These are phyloP conservation scores for Argyrosomus regius DNA, from an alignment of 2,797 vertebrate genomes.

Conservation along the genomic window DNA sequence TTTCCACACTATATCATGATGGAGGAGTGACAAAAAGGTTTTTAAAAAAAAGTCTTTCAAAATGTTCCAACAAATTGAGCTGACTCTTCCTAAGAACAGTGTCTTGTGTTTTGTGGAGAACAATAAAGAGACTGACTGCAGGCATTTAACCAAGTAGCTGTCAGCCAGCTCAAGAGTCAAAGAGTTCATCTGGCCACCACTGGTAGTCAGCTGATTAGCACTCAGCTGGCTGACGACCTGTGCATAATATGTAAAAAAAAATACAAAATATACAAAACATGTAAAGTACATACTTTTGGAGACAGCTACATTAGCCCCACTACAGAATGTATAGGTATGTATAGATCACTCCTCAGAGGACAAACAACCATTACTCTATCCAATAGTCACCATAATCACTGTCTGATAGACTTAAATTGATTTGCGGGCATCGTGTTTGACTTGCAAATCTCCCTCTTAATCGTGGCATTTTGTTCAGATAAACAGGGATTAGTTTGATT, in stretches of 20 bases:
- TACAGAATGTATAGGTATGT: slow-evolving; percentile 11
- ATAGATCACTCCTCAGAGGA: slow-evolving; percentile 19
- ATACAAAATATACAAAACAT: background rate
- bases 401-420: slow-evolving; percentile 72
- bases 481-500: slow-evolving; percentile 80
- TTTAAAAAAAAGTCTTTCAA: background rate
- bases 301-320: background rate
- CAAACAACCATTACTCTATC: slow-evolving; percentile 33
- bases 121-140: slow-evolving; percentile 11
- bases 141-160: slow-evolving; percentile 14
- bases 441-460: slow-evolving; percentile 81
- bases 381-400: slow-evolving; percentile 51
- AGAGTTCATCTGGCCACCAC: background rate
- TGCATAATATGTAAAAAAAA: background rate
- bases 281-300: background rate
- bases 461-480: slow-evolving; percentile 75
- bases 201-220: slow-evolving; percentile 6
- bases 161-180: slow-evolving; percentile 16
- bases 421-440: slow-evolving; percentile 74
- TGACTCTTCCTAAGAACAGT: background rate
- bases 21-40: background rate
- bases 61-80: background rate
- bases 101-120: slow-evolving; percentile 10
- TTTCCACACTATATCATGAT: background rate
- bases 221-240: background rate